A percentile compares a stretch with the other conserved stretches of the same genome.
These are phyloP conservation scores for Tupiocoris notatus DNA, from an alignment of 2,888 invertebrate species.

Conservation along the genomic window DNA sequence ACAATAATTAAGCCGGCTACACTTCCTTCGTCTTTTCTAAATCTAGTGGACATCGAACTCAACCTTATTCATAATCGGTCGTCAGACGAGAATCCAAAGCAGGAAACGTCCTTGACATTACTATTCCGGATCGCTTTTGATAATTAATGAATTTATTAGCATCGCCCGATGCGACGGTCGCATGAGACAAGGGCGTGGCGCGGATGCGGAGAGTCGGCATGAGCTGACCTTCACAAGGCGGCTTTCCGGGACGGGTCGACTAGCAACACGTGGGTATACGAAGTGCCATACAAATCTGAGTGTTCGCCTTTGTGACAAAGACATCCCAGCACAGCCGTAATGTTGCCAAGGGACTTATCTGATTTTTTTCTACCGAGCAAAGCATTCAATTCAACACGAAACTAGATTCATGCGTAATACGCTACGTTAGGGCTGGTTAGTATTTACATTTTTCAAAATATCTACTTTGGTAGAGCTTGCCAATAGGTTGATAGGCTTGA, in stretches of 20 bases:
- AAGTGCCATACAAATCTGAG: neutral
- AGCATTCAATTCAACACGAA: no score
- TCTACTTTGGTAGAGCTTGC: no score
- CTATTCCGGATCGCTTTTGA: slow-evolving; percentile 6
- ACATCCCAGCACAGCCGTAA: no score
- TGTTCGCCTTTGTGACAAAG: neutral
- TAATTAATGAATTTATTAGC: neutral
- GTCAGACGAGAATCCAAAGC: neutral
- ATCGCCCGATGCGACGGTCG: neutral
- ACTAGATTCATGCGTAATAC: no score
- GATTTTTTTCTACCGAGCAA: no score
- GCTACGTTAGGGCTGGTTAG: no score
- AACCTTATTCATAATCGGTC: neutral
- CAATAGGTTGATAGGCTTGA: no score
- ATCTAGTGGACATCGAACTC: no score
- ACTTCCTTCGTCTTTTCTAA: no score
- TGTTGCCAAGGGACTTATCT: no score
- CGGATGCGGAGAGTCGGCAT: neutral
- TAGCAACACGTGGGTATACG: neutral
- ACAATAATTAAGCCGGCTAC: no score
- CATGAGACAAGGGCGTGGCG: neutral
- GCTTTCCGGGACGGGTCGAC: neutral
- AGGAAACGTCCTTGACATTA: slow-evolving; percentile 26
- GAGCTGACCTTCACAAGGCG: neutral
- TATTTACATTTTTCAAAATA: no score